These are phyloP conservation scores for Adineta ricciae DNA, from an alignment of 2,888 invertebrate genomes.

Conservation along the genomic window DNA sequence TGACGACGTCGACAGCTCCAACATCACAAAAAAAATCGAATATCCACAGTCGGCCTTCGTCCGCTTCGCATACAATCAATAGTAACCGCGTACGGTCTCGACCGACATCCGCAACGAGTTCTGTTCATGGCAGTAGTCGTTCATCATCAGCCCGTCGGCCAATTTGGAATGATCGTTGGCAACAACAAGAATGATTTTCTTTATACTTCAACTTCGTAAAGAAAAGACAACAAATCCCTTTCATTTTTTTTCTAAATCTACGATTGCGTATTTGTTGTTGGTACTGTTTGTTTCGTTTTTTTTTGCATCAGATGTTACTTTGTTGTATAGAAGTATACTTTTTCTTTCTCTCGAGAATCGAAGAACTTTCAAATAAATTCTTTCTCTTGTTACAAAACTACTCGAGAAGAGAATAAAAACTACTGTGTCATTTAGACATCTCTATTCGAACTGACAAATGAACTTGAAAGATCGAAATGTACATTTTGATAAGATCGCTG, in stretches of 20 bases:
- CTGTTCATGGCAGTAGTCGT: neutral
- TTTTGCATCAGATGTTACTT: neutral
- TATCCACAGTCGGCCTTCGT: neutral
- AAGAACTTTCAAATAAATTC: neutral
- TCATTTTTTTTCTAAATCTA: neutral
- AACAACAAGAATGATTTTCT: neutral
- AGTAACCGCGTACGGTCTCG: neutral
- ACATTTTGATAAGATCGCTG: no score
- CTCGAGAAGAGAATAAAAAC: neutral
- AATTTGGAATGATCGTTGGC: conserved; percentile 18
- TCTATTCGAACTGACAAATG: neutral
- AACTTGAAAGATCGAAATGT: neutral
- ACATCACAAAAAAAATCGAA: neutral
- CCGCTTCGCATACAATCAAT: neutral
- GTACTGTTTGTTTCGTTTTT: neutral
- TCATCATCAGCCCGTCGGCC: neutral
- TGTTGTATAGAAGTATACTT: neutral
- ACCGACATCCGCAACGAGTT: neutral
- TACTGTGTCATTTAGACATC: neutral
- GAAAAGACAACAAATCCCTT: neutral
- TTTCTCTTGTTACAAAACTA: neutral
- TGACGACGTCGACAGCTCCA: neutral
- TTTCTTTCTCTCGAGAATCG: neutral
- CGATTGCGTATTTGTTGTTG: neutral
- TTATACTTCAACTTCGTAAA: neutral